Base-by-base conservation (phyloP, 2,888 invertebrate species). In the Leptarthrus brevirostris region DNA sequence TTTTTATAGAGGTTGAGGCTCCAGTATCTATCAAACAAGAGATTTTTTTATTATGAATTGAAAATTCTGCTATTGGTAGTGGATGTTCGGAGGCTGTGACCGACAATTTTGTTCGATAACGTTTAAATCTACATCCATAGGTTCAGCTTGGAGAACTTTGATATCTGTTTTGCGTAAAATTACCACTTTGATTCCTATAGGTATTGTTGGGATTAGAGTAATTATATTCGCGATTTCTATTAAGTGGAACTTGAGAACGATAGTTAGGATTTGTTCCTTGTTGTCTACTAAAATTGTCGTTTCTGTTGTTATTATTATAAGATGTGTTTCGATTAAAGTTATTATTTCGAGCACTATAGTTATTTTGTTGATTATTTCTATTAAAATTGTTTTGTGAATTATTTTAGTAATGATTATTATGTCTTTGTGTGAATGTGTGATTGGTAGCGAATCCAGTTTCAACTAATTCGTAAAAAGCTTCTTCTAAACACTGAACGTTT, bases 21-120 rank as follows among this genome's bases (percentile, higher is more conserved):
- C 58, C 58, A 2, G 58, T 61, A 40, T 61, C 58, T 3, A 61
- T 61, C 18, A 61, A 12, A 40, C 40, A 61, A 40, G 16, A 12
- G 3, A 61, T 18, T 18, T 34, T 61, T 40, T 18, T 61, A 12
- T 40, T 22, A n/a, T 44, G n/a, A 22, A 66, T 66, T 22, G 64
- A 26, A 8, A 66, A 66, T 3, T 44, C 2, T 2, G 44, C 64
- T 66, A 66, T 66, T 6, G 64, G 64, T 66, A 26, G 24, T 47
- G 61, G 12, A 22, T 20, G 36, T 40, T 34, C 61, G 26, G 30
- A 47, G 64, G 64, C 47, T 24, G 22, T 66, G 10, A 22, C 2
- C 14, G 64, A 66, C 44, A 66, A 66, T 66, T 66, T 66, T 61
- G 2, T 56, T 26, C 30, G 40, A n/a, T n/a, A n/a, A n/a, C n/a